These are phyloP conservation scores for Xiphophorus hellerii DNA, from an alignment of 2,113 vertebrate genomes.

Conservation along the genomic window DNA sequence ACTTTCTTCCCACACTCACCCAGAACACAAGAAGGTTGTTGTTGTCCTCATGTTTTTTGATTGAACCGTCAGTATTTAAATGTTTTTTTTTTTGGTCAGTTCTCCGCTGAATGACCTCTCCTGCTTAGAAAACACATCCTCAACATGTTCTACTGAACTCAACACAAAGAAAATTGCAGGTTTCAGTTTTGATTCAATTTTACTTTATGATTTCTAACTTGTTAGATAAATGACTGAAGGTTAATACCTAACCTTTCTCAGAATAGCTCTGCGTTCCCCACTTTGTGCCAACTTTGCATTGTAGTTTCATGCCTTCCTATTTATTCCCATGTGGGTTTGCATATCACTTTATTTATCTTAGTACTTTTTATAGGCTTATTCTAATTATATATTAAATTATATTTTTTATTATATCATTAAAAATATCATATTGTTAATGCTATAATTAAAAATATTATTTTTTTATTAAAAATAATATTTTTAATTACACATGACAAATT, in stretches of 20 bases:
- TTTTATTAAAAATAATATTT: too few relatives aligned
- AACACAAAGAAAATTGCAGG: background rate
- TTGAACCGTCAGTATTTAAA: background rate
- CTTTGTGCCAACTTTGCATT: background rate
- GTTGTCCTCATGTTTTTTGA: background rate
- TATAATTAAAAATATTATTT: too few relatives aligned
- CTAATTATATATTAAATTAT: too few relatives aligned
- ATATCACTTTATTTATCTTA: background rate
- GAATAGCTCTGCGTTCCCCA: background rate
- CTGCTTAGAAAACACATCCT: background rate
- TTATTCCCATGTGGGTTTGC: background rate
- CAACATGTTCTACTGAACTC: background rate
- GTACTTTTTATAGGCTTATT: background rate
- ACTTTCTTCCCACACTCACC: background rate
- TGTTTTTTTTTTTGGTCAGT: background rate
- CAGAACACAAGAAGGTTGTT: background rate
- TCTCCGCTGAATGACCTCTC: background rate
- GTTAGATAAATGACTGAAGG: constrained; percentile 13
- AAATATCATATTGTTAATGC: too few relatives aligned
- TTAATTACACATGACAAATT: too few relatives aligned
- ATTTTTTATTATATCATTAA: too few relatives aligned
- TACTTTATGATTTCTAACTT: background rate
- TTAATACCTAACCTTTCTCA: constrained; percentile 2
- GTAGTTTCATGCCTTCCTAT: background rate
- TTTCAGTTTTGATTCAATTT: constrained; percentile 53